These are phyloP conservation scores for Stenichneumon culpator DNA, from an alignment of 2,888 invertebrate genomes.

Conservation along the genomic window DNA sequence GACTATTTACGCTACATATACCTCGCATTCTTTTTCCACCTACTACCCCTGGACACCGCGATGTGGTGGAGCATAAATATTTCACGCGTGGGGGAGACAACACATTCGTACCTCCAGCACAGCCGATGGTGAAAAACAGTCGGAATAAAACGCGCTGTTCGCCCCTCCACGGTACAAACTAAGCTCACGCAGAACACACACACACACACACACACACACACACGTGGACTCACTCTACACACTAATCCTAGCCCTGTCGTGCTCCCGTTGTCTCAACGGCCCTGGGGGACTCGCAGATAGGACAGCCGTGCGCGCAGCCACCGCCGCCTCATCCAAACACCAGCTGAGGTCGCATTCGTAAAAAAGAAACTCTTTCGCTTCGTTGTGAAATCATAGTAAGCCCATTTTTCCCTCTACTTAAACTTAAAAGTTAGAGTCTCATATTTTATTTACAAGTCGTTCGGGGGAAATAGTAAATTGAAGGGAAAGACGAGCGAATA, in stretches of 20 bases:
- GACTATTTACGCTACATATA: slow-evolving; percentile 45
- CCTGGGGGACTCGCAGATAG: slow-evolving; percentile 47
- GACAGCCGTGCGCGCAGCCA: slow-evolving; percentile 41
- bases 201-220: not conserved
- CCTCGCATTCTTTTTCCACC: slow-evolving; percentile 49
- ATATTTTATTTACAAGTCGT: not conserved
- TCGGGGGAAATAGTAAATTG: not conserved
- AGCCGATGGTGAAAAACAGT: slow-evolving; percentile 5
- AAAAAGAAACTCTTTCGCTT: not conserved
- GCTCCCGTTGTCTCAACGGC: slow-evolving; percentile 36
- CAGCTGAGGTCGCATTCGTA: slow-evolving; percentile 42
- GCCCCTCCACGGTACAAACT: not conserved
- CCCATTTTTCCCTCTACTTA: not conserved
- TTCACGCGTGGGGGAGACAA: slow-evolving; percentile 26
- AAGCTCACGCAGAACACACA: not conserved
- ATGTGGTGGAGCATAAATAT: slow-evolving; percentile 58
- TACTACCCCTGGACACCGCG: slow-evolving; percentile 42
- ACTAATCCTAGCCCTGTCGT: slow-evolving; percentile 18
- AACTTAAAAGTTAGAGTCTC: not conserved
- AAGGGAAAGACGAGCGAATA: slow-evolving; percentile 21
- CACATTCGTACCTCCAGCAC: slow-evolving; percentile 11
- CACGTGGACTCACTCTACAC: slow-evolving; percentile 14
- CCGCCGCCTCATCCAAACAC: slow-evolving; percentile 52
- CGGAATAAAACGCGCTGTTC: slow-evolving; percentile 13
- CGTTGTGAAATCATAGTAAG: not conserved